Percentiles rank a stretch among this genome's conserved stretches.
phyloP scores from a whole-genome alignment of 2,888 invertebrate species.

The Odontothrips loti region DNA sequence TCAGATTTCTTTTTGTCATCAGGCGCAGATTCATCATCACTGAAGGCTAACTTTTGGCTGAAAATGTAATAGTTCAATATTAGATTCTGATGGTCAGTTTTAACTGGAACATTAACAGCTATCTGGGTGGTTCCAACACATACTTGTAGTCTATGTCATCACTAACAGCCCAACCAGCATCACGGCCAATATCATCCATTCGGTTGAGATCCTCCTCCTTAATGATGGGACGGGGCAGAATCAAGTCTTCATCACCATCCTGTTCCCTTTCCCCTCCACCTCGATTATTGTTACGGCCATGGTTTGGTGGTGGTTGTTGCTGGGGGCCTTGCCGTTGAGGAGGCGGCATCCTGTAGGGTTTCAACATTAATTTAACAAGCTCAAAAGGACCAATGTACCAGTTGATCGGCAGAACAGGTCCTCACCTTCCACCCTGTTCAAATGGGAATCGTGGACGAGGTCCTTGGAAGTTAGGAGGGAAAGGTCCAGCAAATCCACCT shows the following conservation, averaged over 20 bases:
- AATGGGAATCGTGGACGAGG: slow-evolving; percentile 47
- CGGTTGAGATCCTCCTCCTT: slow-evolving; percentile 88
- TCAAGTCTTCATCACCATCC: slow-evolving; percentile 40
- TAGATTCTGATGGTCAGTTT: background rate
- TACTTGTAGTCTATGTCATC: slow-evolving; percentile 91
- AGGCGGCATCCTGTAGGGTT: slow-evolving; percentile 41
- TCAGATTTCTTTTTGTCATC: slow-evolving; percentile 43
- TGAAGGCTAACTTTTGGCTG: slow-evolving; percentile 87
- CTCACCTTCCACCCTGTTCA: slow-evolving; percentile 40
- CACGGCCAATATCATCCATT: slow-evolving; percentile 84
- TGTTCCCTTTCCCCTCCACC: slow-evolving; percentile 39
- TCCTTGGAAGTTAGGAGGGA: slow-evolving; percentile 45
- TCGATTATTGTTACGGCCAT: background rate
- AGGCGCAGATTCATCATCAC: slow-evolving; percentile 77
- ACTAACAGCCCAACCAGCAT: slow-evolving; percentile 87
- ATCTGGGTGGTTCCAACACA: slow-evolving; percentile 40
- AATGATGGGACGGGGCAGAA: slow-evolving; percentile 77
- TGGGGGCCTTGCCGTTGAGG: slow-evolving; percentile 37
- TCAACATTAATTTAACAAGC: too few relatives aligned
- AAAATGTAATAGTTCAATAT: slow-evolving; percentile 37
- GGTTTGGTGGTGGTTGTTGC: slow-evolving; percentile 13
- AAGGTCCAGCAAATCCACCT: slow-evolving; percentile 47
- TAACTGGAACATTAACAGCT: background rate
- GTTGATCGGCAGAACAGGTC: too few relatives aligned
- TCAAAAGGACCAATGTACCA: too few relatives aligned